Base-by-base conservation (phyloP, 1,140 invertebrate species). In the Tyrophagus putrescentiae region DNA sequence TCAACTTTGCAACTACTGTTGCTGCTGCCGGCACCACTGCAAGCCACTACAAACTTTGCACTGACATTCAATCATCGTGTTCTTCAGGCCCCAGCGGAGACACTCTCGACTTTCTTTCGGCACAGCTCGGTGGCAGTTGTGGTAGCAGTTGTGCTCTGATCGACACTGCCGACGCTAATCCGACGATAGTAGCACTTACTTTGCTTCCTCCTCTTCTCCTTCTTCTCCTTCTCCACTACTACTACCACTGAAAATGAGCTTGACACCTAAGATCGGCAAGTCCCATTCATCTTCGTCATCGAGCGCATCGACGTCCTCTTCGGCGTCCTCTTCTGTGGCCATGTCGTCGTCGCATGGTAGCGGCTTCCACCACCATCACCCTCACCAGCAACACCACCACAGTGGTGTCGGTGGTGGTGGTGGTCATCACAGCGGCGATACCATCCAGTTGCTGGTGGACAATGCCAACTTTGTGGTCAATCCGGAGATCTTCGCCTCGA, bases 391-490 rank as follows among this genome's bases (percentile, higher is more conserved):
- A 11, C 53, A n/a, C 25, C 31, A 29, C 16, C 53, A n/a, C 36
- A 13, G 13, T 42, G 31, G 27, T 13, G 16, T 45, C 48, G n/a
- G 60, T 57, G 6, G 77, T 76, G 23, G 9, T 5, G 5, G 6
- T 9, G 6, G 13, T 39, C 36, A 39, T 54, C 60, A 32, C 59
- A 64, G 57, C 60, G 84, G 86, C 59, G 85, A 87, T 65, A 72
- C 84, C 42, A 82, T 96, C 23, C 93, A 89, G 1, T 76, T 96
- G 27, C 83, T 96, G 18, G 92, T 96, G 5, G 92, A 96, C 70
- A 90, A 89, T 64, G 92, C 90, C 0, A 76, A 90, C 65, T 93
- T 90, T 71, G 81, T 92, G 5, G 81, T 95, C 1, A 90, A 96
- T 73, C 87, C 87, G 4, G 82, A 85, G 11, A 76, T 95, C 53